These are phyloP conservation scores for Ostrea edulis DNA, from an alignment of 1,140 invertebrate species.

Conservation along the genomic window DNA sequence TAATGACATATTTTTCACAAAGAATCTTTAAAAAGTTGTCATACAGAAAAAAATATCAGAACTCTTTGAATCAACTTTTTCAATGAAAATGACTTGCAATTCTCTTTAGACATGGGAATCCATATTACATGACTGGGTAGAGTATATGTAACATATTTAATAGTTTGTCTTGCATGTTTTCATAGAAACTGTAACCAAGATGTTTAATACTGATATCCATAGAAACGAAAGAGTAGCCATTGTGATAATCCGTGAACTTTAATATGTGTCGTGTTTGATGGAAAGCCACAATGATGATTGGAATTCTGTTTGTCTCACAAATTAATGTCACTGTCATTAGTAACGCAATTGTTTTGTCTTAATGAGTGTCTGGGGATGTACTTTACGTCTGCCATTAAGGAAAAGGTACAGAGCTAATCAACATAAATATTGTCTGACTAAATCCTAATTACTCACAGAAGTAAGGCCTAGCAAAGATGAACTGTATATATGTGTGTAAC, in stretches of 20 bases:
- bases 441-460: constrained; percentile 11
- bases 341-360: constrained; percentile 14
- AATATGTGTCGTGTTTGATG: neutral
- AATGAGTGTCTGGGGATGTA: neutral
- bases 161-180: neutral
- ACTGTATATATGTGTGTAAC: too few species aligned
- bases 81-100: neutral
- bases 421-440: neutral
- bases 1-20: too few species aligned
- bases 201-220: neutral
- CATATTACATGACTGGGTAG: neutral
- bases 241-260: neutral
- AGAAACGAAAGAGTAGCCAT: neutral
- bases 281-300: neutral
- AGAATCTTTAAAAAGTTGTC: too few species aligned
- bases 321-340: neutral
- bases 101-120: neutral
- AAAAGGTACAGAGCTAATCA: neutral
- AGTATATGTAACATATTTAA: neutral
- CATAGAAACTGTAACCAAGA: constrained; percentile 5
- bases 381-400: neutral
- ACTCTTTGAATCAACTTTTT: too few species aligned
- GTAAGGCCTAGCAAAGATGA: too few species aligned
- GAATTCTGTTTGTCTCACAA: constrained; percentile 25
- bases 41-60: too few species aligned